Evolutionary conservation across 2,888 invertebrate genomes (phyloP).

Genomic region (Bhutanitis thaidina): DNA sequence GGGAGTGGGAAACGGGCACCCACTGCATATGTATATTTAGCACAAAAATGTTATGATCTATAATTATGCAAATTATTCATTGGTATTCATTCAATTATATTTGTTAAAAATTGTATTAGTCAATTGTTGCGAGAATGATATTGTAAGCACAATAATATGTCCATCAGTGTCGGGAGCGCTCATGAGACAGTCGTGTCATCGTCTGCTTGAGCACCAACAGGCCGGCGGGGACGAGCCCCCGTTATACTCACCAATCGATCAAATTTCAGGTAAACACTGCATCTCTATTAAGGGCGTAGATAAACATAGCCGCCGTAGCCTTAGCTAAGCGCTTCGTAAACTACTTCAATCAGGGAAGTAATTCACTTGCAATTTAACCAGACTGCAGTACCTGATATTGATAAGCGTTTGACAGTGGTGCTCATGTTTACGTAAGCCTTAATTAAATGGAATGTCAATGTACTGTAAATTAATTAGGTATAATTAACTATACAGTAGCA

Average conservation of each 20-base stretch:
- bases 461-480: not conserved
- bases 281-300: not conserved
- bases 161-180: slow-evolving; percentile 69
- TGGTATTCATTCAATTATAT: no score
- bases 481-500: no score
- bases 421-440: slow-evolving; percentile 1
- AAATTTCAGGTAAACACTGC: slow-evolving; percentile 71
- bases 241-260: slow-evolving; percentile 72
- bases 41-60: no score
- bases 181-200: slow-evolving; percentile 80
- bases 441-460: not conserved
- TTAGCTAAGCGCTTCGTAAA: not conserved
- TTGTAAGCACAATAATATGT: not conserved
- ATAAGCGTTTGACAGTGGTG: not conserved
- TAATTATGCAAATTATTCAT: no score
- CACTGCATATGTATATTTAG: no score
- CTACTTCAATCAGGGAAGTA: not conserved
- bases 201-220: slow-evolving; percentile 77
- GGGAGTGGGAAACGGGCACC: no score
- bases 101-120: no score
- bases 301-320: slow-evolving; percentile 7
- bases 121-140: not conserved
- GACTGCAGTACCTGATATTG: not conserved
- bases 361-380: not conserved
- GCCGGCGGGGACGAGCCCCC: slow-evolving; percentile 74